Evolutionary conservation across 2,888 invertebrate genomes (phyloP).

Genomic region (Ctenicera cuprea): DNA sequence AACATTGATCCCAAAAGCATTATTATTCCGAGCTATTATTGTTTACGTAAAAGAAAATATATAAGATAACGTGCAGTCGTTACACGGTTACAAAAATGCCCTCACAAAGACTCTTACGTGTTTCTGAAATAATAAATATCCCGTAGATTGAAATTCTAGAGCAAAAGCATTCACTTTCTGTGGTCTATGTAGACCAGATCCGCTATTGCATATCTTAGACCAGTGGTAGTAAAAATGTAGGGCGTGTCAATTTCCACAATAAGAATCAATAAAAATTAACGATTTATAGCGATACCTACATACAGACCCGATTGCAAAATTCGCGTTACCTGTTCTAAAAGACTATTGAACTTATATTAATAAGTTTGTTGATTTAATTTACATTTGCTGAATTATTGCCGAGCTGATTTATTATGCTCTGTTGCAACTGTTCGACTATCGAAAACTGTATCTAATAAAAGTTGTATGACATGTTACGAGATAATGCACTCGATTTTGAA

Average conservation of each 20-base stretch:
- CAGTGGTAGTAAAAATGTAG: slow-evolving; percentile 50
- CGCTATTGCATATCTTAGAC: slow-evolving; percentile 47
- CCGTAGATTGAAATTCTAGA: slow-evolving; percentile 52
- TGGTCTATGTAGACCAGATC: slow-evolving; percentile 48
- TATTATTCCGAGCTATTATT: slow-evolving; percentile 22
- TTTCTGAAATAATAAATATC: slow-evolving; percentile 51
- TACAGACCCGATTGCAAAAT: slow-evolving; percentile 45
- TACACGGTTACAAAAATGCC: slow-evolving; percentile 32
- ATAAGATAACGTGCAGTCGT: slow-evolving; percentile 19
- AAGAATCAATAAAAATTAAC: slow-evolving; percentile 41
- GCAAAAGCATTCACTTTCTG: slow-evolving; percentile 54
- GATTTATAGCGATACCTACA: slow-evolving; percentile 46
- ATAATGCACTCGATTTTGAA: slow-evolving; percentile 19
- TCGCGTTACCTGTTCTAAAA: slow-evolving; percentile 20
- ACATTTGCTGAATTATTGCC: slow-evolving; percentile 15
- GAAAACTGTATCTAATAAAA: slow-evolving; percentile 29
- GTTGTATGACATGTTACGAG: slow-evolving; percentile 21
- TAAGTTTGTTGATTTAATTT: slow-evolving; percentile 34
- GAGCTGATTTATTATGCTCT: slow-evolving; percentile 24
- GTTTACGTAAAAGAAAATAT: slow-evolving; percentile 34
- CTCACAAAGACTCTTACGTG: slow-evolving; percentile 43
- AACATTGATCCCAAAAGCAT: slow-evolving; percentile 14
- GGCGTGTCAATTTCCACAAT: slow-evolving; percentile 52
- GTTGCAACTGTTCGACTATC: slow-evolving; percentile 23
- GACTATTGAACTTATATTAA: slow-evolving; percentile 46